Percentiles rank a stretch among this genome's conserved stretches.
phyloP scores from a whole-genome alignment of 2,888 invertebrate species.

The Quadroppia sp. region DNA sequence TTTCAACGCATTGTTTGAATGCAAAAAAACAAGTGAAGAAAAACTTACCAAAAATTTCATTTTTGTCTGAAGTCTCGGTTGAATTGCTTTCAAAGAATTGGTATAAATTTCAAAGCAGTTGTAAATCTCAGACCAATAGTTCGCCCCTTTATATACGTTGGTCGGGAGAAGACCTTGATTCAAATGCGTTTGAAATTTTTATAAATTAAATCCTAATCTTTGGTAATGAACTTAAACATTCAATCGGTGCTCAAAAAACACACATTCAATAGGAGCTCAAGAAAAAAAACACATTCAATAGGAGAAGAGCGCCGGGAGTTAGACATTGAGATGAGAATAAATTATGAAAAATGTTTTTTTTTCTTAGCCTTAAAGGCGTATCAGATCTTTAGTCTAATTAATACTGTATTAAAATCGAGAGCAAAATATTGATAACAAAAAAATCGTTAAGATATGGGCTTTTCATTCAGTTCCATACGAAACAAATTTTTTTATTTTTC shows the following conservation, averaged over 20 bases:
- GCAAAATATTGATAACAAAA: too few species aligned
- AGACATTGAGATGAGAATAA: too few species aligned
- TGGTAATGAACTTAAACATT: constrained; percentile 30
- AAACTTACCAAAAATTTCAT: constrained; percentile 24
- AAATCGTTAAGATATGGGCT: too few species aligned
- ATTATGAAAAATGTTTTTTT: too few species aligned
- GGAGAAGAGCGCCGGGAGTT: too few species aligned
- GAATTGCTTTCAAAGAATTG: not conserved
- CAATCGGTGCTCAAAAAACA: too few species aligned
- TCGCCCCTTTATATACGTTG: not conserved
- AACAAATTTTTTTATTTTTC: too few species aligned
- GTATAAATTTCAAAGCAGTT: not conserved
- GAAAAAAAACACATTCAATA: too few species aligned
- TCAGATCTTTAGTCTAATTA: not conserved
- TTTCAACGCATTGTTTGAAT: not conserved
- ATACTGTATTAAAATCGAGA: not conserved
- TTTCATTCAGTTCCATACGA: too few species aligned
- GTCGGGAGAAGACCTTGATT: not conserved
- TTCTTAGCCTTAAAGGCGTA: not conserved
- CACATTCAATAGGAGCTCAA: too few species aligned
- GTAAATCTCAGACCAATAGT: not conserved
- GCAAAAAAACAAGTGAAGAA: not conserved
- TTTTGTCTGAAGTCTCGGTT: not conserved
- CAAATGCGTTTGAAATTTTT: not conserved
- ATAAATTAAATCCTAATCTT: not conserved